Percentiles rank a stretch among this genome's conserved stretches.
phyloP scores from a whole-genome alignment of 2,113 vertebrate genomes.

The Takifugu flavidus region DNA sequence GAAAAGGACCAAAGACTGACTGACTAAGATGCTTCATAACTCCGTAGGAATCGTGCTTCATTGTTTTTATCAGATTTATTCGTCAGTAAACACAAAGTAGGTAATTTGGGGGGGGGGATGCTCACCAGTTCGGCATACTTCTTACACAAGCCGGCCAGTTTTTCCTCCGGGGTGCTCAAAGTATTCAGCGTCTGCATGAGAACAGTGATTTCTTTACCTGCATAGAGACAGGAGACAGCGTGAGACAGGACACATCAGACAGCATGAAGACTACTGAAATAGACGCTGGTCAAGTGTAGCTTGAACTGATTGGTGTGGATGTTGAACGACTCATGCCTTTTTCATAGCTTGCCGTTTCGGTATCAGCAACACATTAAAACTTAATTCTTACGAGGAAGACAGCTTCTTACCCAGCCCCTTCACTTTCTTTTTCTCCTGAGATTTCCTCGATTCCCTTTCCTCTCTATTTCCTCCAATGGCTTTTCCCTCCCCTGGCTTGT shows the following conservation, averaged over 20 bases:
- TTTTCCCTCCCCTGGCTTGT: constrained; percentile 75
- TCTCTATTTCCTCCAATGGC: constrained; percentile 66
- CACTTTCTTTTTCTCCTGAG: constrained; percentile 92
- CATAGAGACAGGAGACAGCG: background rate
- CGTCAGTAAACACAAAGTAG: no score
- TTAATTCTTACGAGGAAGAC: background rate
- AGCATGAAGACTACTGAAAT: background rate
- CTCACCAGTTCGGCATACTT: constrained; percentile 99
- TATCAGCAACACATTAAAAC: background rate
- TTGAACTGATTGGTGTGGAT: no score
- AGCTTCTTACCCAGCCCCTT: constrained; percentile 86
- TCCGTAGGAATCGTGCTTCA: background rate
- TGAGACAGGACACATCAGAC: no score
- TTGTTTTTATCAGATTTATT: background rate
- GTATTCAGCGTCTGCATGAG: constrained; percentile 99
- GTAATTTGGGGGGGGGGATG: background rate
- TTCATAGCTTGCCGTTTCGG: no score
- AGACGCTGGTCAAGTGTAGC: background rate
- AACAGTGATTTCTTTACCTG: constrained; percentile 96
- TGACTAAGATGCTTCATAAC: background rate
- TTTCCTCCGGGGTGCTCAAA: constrained; percentile 95
- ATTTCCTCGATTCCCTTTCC: constrained; percentile 84
- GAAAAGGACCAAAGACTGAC: background rate
- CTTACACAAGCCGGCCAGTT: constrained; percentile 91
- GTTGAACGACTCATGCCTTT: no score